A percentile compares a stretch with the other conserved stretches of the same genome.
These are phyloP conservation scores for Patella pellucida DNA, from an alignment of 2,888 invertebrate species.

Conservation along the genomic window DNA sequence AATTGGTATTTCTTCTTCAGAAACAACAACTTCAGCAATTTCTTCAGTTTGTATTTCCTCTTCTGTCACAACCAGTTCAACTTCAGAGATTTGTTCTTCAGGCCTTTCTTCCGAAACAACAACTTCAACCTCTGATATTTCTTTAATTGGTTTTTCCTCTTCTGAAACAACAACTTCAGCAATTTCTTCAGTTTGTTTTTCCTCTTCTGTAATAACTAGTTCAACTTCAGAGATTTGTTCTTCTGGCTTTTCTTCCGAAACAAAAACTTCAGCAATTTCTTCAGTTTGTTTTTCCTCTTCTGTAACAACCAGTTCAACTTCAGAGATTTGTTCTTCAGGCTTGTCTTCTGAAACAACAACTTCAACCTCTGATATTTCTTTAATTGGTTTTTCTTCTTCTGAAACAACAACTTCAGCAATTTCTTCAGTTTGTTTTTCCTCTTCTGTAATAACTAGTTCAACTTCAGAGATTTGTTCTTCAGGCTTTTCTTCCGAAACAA, in stretches of 20 bases:
- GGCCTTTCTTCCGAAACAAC: slow-evolving; percentile 20
- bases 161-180: slow-evolving; percentile 9
- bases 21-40: slow-evolving; percentile 2
- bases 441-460: slow-evolving; percentile 13
- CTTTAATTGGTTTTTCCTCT: slow-evolving; percentile 15
- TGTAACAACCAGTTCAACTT: slow-evolving; percentile 14
- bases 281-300: slow-evolving; percentile 9
- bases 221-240: slow-evolving; percentile 17
- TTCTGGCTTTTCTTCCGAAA: slow-evolving; percentile 12
- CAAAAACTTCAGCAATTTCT: slow-evolving; percentile 9
- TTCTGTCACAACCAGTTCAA: slow-evolving; percentile 15
- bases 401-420: slow-evolving; percentile 17
- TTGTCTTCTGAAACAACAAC: slow-evolving; percentile 16
- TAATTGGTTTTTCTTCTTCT: neutral
- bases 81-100: slow-evolving; percentile 18
- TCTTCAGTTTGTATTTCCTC: slow-evolving; percentile 30
- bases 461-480: slow-evolving; percentile 13
- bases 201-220: neutral
- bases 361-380: slow-evolving; percentile 18
- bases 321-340: slow-evolving; percentile 17
- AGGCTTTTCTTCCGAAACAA: slow-evolving; percentile 11
- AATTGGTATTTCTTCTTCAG: slow-evolving; percentile 8
- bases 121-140: neutral
- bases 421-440: neutral
- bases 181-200: neutral